These are phyloP conservation scores for Urechis unicinctus DNA, from an alignment of 2,888 invertebrate genomes.

Conservation along the genomic window DNA sequence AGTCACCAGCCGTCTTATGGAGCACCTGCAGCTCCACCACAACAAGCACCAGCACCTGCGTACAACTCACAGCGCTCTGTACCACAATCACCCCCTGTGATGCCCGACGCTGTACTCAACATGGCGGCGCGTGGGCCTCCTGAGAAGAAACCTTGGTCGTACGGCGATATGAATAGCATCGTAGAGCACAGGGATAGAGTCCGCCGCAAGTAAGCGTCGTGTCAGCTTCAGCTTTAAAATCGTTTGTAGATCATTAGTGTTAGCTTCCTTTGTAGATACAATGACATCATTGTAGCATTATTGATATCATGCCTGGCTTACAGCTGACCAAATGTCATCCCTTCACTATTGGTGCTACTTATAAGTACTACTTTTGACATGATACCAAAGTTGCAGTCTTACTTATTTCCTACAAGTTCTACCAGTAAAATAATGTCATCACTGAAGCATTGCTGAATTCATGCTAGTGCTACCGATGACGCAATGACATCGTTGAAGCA, in stretches of 20 bases:
- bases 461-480: too few relatives aligned
- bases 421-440: too few relatives aligned
- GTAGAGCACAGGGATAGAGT: conserved; percentile 23
- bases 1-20: neutral
- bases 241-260: too few relatives aligned
- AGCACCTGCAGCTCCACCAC: neutral
- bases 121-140: conserved; percentile 23
- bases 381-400: too few relatives aligned
- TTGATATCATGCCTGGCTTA: neutral
- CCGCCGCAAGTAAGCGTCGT: conserved; percentile 17
- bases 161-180: conserved; percentile 22
- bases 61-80: too few relatives aligned
- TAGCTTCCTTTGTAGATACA: too few relatives aligned
- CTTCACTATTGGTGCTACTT: too few relatives aligned
- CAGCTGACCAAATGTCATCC: too few relatives aligned
- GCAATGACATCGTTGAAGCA: too few relatives aligned
- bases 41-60: neutral
- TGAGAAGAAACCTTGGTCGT: conserved; percentile 25
- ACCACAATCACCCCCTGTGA: conserved; percentile 1
- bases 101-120: conserved; percentile 25
- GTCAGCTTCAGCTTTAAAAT: neutral
- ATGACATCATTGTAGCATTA: neutral
- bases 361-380: too few relatives aligned
- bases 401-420: too few relatives aligned
- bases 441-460: too few relatives aligned